phyloP scores from a whole-genome alignment of 2,113 vertebrate genomes.

The Campylomormyrus numenius region DNA sequence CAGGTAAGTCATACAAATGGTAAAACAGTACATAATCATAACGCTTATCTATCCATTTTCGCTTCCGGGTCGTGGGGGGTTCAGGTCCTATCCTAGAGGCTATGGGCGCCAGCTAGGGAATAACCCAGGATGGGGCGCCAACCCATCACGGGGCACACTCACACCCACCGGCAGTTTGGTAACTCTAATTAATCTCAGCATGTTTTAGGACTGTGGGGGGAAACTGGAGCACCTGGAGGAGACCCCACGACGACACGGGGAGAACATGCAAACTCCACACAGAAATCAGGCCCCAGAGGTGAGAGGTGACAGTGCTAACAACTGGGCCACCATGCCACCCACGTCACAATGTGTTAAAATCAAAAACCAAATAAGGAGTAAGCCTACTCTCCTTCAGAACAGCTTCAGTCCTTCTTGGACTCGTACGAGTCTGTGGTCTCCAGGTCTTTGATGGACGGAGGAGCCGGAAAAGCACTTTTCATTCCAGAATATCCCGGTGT shows the following conservation, averaged over 20 bases:
- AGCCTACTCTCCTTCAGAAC: background rate
- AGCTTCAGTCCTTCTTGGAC: background rate
- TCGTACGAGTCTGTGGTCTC: background rate
- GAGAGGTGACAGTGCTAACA: background rate
- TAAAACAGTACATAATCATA: too few relatives aligned
- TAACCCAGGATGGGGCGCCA: background rate
- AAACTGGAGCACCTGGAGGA: background rate
- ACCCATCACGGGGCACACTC: background rate
- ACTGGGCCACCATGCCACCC: background rate
- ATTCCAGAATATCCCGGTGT: background rate
- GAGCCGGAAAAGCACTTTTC: background rate
- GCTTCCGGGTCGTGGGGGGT: background rate
- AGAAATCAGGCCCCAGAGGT: background rate
- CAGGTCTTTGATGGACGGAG: background rate
- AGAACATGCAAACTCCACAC: background rate
- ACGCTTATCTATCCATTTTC: background rate
- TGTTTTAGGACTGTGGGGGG: background rate
- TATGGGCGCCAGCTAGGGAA: background rate
- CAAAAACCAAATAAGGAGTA: background rate
- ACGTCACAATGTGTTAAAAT: background rate
- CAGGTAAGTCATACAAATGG: background rate
- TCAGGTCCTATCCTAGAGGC: background rate
- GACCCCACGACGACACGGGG: background rate
- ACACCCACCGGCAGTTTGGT: background rate
- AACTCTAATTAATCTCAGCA: background rate